A percentile compares a stretch with the other conserved stretches of the same genome.
Conservation (phyloP, 2,113 vertebrate species). For the Tupaia chinensis region DNA sequence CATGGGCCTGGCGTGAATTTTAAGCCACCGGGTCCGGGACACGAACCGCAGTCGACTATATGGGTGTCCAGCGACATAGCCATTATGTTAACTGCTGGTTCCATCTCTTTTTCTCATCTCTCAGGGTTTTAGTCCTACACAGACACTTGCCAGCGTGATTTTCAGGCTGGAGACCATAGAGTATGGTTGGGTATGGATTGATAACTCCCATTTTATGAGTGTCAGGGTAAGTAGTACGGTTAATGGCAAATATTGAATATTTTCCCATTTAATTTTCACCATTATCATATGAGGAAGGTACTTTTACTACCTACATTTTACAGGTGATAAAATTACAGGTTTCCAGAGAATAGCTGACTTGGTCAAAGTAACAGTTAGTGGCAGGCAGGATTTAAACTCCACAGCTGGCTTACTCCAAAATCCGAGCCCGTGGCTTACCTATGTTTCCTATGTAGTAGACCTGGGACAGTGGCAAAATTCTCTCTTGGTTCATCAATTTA, state of each 20-base stretch:
- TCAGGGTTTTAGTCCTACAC: too few species aligned
- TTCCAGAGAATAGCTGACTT: not conserved
- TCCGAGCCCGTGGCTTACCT: rapidly evolving
- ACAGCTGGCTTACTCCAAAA: not conserved
- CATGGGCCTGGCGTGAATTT: too few species aligned
- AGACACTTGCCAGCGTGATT: too few species aligned
- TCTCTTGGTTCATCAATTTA: not conserved
- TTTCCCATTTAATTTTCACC: not conserved
- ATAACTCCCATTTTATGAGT: not conserved
- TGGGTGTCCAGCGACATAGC: too few species aligned
- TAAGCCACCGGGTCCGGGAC: too few species aligned
- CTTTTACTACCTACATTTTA: not conserved
- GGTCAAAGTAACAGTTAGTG: not conserved
- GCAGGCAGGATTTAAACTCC: not conserved
- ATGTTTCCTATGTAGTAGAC: not conserved
- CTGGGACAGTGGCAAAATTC: not conserved
- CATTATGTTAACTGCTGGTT: too few species aligned
- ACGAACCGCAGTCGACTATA: too few species aligned
- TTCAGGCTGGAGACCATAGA: not conserved
- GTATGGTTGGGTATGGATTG: not conserved
- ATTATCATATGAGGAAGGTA: not conserved
- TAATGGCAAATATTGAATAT: not conserved
- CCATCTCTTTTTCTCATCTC: too few species aligned
- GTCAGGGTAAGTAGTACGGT: not conserved
- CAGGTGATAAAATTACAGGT: not conserved